Evolutionary conservation across 2,888 invertebrate species (phyloP).

Genomic region (Monopis laevigella): DNA sequence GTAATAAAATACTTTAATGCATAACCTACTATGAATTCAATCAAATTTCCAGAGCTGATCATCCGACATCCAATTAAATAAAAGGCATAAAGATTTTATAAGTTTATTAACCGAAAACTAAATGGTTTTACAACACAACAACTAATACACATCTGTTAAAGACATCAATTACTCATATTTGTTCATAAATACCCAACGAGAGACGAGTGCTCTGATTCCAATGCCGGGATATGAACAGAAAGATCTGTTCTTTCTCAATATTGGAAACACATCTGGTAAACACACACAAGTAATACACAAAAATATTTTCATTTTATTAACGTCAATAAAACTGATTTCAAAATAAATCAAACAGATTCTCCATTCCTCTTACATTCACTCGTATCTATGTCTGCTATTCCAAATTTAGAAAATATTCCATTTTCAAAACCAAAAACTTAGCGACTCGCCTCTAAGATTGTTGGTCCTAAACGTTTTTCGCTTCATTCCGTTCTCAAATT

Average conservation of each 20-base stretch:
- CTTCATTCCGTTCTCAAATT: slow-evolving; percentile 56
- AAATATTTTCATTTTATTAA: background rate
- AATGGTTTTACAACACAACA: no score
- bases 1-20: no score
- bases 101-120: no score
- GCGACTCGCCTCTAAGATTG: no score
- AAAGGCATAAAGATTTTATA: no score
- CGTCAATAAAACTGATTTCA: background rate
- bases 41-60: no score
- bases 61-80: no score
- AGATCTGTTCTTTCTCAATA: slow-evolving; percentile 43
- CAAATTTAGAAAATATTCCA: background rate
- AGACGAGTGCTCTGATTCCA: background rate
- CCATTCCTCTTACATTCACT: background rate
- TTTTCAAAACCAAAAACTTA: background rate
- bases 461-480: no score
- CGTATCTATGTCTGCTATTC: background rate
- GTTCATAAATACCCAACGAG: background rate
- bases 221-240: slow-evolving; percentile 11
- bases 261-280: slow-evolving; percentile 26
- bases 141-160: slow-evolving; percentile 10
- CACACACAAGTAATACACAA: background rate
- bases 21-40: no score
- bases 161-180: slow-evolving; percentile 9
- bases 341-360: background rate